Evolutionary conservation across 2,888 invertebrate genomes (phyloP).

Genomic region (Yponomeuta cagnagella): DNA sequence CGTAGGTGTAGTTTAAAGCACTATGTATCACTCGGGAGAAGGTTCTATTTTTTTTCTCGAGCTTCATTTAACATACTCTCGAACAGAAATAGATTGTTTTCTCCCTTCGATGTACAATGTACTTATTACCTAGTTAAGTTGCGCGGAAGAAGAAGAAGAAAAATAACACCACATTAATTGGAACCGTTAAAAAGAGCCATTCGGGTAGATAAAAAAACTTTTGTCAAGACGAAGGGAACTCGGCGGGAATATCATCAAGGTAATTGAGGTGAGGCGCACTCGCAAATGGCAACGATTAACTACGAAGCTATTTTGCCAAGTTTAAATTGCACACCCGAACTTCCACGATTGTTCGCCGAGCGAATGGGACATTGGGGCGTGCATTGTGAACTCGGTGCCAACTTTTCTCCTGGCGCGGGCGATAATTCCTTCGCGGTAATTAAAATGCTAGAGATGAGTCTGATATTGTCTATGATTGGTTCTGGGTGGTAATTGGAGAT

Average conservation of each 20-base stretch:
- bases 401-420: background rate
- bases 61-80: too few species aligned
- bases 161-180: slow-evolving; percentile 3
- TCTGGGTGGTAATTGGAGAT: too few species aligned
- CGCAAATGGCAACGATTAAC: slow-evolving; percentile 64
- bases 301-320: slow-evolving; percentile 61
- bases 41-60: too few species aligned
- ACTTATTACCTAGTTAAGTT: background rate
- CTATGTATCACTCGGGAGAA: too few species aligned
- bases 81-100: too few species aligned
- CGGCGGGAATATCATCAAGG: slow-evolving; percentile 12
- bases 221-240: background rate
- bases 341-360: slow-evolving; percentile 50
- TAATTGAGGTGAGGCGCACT: slow-evolving; percentile 47
- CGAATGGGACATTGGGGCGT: slow-evolving; percentile 41
- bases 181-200: background rate
- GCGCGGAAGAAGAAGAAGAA: background rate
- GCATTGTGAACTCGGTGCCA: slow-evolving; percentile 36
- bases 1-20: too few species aligned
- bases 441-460: background rate
- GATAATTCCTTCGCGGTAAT: background rate
- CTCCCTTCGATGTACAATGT: too few species aligned
- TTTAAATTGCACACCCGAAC: slow-evolving; percentile 57
- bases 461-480: too few species aligned
- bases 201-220: background rate